Base-by-base conservation (phyloP, 2,888 invertebrate genomes). In the Silvanus unidentatus region DNA sequence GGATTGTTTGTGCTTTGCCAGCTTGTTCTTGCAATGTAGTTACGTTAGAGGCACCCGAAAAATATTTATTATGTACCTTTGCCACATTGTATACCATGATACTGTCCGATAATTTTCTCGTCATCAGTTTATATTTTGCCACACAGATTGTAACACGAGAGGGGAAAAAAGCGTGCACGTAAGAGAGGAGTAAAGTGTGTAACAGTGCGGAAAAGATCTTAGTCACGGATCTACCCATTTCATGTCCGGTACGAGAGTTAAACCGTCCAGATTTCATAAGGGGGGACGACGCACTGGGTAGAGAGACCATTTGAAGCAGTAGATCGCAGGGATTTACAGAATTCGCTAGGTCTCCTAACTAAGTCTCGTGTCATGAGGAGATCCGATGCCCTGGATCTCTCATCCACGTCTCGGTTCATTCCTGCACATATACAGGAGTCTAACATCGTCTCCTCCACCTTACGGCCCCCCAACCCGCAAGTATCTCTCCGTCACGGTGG, bases 1-100 rank as follows among this genome's bases (percentile, higher is more conserved):
- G 68, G 70, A 68, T 69, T 70, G 68, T 69, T 69, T 70, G 68
- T 62, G 63, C 54, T 58, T 42, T 49, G 45, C 47, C 44, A 47
- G 40, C 41, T 42, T 37, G 37, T 49, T 50, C 48, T 45, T 39
- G 40, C 42, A 57, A 22, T 8, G 8, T 22, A 5, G 22, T 22
- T 22, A 22, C 3, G 22, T 22, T 22, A 8, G 22, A 22, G 3
- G 22, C 22, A 22, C n/a, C n/a, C n/a, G n/a, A n/a, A n/a, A n/a
- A n/a, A n/a, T n/a, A n/a, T n/a, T n/a, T n/a, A n/a, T n/a, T n/a
- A n/a, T n/a, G n/a, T n/a, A n/a, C n/a, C n/a, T n/a, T n/a, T n/a
- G n/a, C n/a, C n/a, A n/a, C n/a, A n/a, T n/a, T n/a, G n/a, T n/a
- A n/a, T n/a, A n/a, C n/a, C n/a, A n/a, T n/a, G n/a, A n/a, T n/a